Percentiles rank a stretch among this genome's conserved stretches.
phyloP scores from a whole-genome alignment of 2,113 vertebrate genomes.

The Engystomops pustulosus region DNA sequence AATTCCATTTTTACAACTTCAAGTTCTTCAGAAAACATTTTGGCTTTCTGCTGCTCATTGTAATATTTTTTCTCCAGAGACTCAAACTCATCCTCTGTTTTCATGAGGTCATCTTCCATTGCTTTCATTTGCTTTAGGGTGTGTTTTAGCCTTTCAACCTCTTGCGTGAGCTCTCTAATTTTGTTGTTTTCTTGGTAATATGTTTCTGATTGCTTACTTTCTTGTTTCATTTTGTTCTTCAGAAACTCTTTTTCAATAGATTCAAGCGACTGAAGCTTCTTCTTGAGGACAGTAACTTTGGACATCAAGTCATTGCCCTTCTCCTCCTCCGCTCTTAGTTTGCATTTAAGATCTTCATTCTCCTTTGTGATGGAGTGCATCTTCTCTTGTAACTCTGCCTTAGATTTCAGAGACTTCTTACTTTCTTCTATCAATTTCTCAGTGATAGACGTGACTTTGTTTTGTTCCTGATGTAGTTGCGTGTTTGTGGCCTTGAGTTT shows the following conservation, averaged over 20 bases:
- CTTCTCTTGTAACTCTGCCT: conserved; percentile 93
- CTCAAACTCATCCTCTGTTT: conserved; percentile 89
- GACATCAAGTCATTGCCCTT: conserved; percentile 88
- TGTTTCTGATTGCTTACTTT: conserved; percentile 77
- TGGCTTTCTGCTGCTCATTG: conserved; percentile 85
- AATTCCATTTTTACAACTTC: conserved; percentile 87
- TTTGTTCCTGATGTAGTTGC: conserved; percentile 91
- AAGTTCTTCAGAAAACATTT: conserved; percentile 85
- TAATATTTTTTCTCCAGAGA: conserved; percentile 85
- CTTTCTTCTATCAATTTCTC: conserved; percentile 97
- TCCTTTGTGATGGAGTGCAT: conserved; percentile 85
- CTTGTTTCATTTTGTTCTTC: conserved; percentile 88
- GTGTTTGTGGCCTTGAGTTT: conserved; percentile 86
- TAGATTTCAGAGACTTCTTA: conserved; percentile 90
- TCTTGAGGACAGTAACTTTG: conserved; percentile 88
- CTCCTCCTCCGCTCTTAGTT: conserved; percentile 87
- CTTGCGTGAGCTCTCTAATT: conserved; percentile 92
- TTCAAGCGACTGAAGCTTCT: conserved; percentile 90
- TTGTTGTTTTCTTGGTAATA: conserved; percentile 95
- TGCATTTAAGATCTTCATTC: conserved; percentile 88
- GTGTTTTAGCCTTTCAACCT: conserved; percentile 88
- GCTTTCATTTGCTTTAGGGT: conserved; percentile 93
- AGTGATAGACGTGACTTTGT: conserved; percentile 89
- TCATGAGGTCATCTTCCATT: conserved; percentile 89
- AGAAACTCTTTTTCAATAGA: conserved; percentile 85